Evolutionary conservation across 2,113 vertebrate genomes (phyloP).

Genomic region (Galbula dea): DNA sequence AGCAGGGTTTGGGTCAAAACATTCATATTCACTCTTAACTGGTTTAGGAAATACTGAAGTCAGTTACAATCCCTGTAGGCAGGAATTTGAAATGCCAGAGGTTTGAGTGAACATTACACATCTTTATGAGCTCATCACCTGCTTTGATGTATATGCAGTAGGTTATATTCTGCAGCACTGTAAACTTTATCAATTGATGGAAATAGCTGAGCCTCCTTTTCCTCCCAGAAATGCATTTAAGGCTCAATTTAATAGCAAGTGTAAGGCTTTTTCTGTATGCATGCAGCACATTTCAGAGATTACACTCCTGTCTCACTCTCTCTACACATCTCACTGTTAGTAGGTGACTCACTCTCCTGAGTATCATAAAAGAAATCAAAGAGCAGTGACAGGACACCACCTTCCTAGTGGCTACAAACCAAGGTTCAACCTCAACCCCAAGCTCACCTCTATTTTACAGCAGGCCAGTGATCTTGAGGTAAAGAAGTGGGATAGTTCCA

Average conservation of each 20-base stretch:
- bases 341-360: not conserved
- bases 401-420: not conserved
- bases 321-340: not conserved
- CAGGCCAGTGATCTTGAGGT: not conserved
- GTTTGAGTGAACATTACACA: not conserved
- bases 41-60: not conserved
- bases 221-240: not conserved
- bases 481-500: not conserved
- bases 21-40: not conserved
- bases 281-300: not conserved
- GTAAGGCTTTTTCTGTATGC: not conserved
- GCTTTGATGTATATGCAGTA: not conserved
- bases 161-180: not conserved
- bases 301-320: not conserved
- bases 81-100: not conserved
- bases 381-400: not conserved
- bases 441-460: not conserved
- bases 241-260: not conserved
- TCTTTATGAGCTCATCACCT: not conserved
- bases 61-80: not conserved
- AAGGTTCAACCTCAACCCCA: not conserved
- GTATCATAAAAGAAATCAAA: not conserved
- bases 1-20: not conserved
- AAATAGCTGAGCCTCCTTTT: not conserved
- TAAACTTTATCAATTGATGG: not conserved